Base-by-base conservation (phyloP, 2,797 vertebrate species). In the Acrossocheilus wenchowensis region DNA sequence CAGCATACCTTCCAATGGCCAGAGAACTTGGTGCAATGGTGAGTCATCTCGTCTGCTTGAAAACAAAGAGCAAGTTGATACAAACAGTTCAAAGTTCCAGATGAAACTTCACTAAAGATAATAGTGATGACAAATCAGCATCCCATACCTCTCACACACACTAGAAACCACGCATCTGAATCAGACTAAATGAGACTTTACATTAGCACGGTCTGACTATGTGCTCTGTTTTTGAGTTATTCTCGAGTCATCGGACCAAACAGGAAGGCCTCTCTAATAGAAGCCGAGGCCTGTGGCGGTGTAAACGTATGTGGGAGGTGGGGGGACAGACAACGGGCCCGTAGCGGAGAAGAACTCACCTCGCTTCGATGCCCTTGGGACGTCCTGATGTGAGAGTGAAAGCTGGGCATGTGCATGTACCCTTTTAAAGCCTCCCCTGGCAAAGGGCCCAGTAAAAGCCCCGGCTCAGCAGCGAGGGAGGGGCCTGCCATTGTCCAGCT, bases 1-100 rank as follows among this genome's bases (percentile, higher is more conserved):
- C 66, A 66, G 87, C 95, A 91, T 94, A 97, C 98, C 98, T 97
- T 98, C 97, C 98, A 98, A 93, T 97, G 97, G 86, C 97, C 97
- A 0, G 97, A 97, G 88, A 96, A 95, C 93, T 96, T 97, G 94
- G 97, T 97, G 93, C 97, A 96, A 39, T 95, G 96, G 85, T 97
- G 96, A 93, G 94, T 95, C 97, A 98, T 98, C 87, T 89, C 93
- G 93, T 91, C 92, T 94, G 89, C 75, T 88, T 85, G 88, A 89
- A 75, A 83, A 81, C 85, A 78, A 69, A 72, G 11, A 1, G 60
- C 5, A 84, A 80, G 54, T 86, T 69, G 57, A 52, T 62, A 45
- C 30, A 85, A 83, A 21, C 34, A 52, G 30, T 57, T 39, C 30
- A 62, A 36, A 64, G 36, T 8, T 10, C 15, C 34, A 85, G 62